Base-by-base conservation (phyloP, 2,888 invertebrate genomes). In the Drosophila sordidula region DNA sequence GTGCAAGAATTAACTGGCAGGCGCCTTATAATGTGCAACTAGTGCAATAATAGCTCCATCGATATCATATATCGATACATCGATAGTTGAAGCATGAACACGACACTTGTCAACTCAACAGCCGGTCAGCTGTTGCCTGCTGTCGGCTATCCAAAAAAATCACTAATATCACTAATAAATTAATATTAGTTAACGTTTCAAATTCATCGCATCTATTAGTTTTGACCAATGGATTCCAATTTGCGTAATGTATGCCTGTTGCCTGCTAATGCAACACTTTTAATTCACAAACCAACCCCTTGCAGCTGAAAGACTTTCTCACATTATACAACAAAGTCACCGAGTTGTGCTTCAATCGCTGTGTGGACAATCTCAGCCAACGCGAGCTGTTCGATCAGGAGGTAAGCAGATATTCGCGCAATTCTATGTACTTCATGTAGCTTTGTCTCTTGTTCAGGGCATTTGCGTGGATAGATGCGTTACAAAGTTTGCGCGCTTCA, bases 241-340 rank as follows among this genome's bases (percentile, higher is more conserved):
- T 64, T 75, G 32, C 75, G 75, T 64, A 75, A 75, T 64, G 75
- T 75, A 75, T 47, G 78, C 22, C 29, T 46, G 16, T 4, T n/a
- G 11, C 11, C 1, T n/a, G 5, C 6, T 8, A 38, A 6, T 29
- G 11, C 12, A 4, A 25, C 36, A 42, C 9, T 9, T 47, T 52
- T 42, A 57, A 52, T 46, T 69, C 36, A 68, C 22, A 8, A 47
- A 11, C 9, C 4, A 12, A 34, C n/a, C 0, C 3, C n/a, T 67
- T 79, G 4, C 66, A 92, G 92, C 79, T 92, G 8, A 92, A 91
- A 78, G 92, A 92, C 77, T 92, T 92, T 72, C 89, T 92, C 18
- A 88, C 89, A 75, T 89, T 92, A 78, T 92, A 92, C 90, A 92
- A 92, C 81, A 91, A 90, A 90, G 90, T 92, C 45, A 92, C 92